phyloP scores from a whole-genome alignment of 2,888 invertebrate genomes.

The Vesta saturnalis region DNA sequence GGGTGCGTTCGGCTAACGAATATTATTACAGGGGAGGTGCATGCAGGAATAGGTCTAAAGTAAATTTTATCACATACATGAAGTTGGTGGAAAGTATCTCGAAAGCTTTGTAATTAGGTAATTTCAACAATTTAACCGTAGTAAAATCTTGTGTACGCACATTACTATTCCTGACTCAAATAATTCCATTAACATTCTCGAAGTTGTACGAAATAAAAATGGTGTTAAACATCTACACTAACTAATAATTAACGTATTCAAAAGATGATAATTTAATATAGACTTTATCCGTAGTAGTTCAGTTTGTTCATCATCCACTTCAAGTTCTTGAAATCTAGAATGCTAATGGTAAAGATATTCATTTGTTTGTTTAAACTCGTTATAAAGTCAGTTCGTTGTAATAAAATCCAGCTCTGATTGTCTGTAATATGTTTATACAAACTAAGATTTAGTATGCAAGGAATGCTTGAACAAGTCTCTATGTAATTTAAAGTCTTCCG shows the following conservation, averaged over 20 bases:
- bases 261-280: slow-evolving; percentile 17
- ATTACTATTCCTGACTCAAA: background rate
- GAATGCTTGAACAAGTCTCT: slow-evolving; percentile 54
- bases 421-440: slow-evolving; percentile 60
- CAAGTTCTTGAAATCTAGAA: slow-evolving; percentile 36
- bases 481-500: slow-evolving; percentile 57
- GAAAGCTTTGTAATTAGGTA: background rate
- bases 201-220: background rate
- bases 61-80: slow-evolving; percentile 5
- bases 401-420: slow-evolving; percentile 57
- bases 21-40: background rate
- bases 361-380: slow-evolving; percentile 52
- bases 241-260: slow-evolving; percentile 11
- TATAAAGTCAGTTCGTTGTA: slow-evolving; percentile 55
- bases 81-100: background rate
- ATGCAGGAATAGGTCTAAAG: background rate
- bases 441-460: slow-evolving; percentile 58
- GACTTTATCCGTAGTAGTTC: slow-evolving; percentile 9
- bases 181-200: background rate
- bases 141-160: slow-evolving; percentile 6
- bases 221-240: slow-evolving; percentile 11
- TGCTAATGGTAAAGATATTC: slow-evolving; percentile 46
- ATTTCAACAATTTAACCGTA: background rate
- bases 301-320: slow-evolving; percentile 12
- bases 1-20: background rate